Base-by-base conservation (phyloP, 1,140 invertebrate genomes). In the Macrostomum lignano region DNA sequence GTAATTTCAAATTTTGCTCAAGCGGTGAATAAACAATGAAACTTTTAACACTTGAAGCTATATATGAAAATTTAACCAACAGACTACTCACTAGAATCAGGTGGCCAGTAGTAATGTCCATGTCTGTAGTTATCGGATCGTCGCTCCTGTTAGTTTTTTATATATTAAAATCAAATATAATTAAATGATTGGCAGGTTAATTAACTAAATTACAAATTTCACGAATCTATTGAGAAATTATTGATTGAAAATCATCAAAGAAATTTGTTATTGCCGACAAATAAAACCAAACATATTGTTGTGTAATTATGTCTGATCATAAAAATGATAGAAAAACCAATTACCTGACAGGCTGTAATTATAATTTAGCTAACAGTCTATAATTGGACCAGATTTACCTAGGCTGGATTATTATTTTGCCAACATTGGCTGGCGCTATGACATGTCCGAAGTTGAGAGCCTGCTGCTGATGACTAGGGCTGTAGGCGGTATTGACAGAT, bases 61-160 rank as follows among this genome's bases (percentile, higher is more conserved):
- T 23, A 33, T 31, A 26, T 15, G 5, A 5, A 33, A 9, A 10
- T 13, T n/a, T n/a, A n/a, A n/a, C n/a, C n/a, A n/a, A n/a, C n/a
- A n/a, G n/a, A 31, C 51, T 31, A 57, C 5, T 33, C 58, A 86
- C 79, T 65, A 96, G 62, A 47, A 98, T 82, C 68, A 96, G 84
- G 51, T 96, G 84, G 39, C 88, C 88, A 24, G 88, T 96, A 7
- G 84, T 81, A 49, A 96, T 93, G 54, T 98, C 88, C 79, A 98
- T 88, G 50, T 88, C 93, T 7, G 78, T 50, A 21, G 43, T 55
- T 1, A 79, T 73, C 0, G 82, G 79, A 55, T 94, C 84, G 49
- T 94, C 86, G 45, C 74, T 77, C 78, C 72, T 74, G 47, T 15
- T 28, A 28, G n/a, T 28, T 3, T 5, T 15, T 5, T 15, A 3